Evolutionary conservation across 2,113 vertebrate species (phyloP).

Genomic region (Galbula dea): DNA sequence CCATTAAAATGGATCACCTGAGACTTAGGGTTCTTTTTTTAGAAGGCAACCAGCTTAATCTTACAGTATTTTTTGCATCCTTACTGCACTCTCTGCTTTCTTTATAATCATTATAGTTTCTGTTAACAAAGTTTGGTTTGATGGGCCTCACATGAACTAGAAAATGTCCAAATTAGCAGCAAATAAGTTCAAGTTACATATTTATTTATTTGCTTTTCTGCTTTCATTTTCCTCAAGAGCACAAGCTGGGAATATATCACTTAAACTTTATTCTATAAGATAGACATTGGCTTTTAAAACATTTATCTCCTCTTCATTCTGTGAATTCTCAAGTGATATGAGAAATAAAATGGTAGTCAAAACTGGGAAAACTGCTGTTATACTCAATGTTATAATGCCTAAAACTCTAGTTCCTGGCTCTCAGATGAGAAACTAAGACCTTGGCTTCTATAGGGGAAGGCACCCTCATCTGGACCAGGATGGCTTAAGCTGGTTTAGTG

Average conservation of each 20-base stretch:
- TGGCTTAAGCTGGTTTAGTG: not conserved
- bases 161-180: not conserved
- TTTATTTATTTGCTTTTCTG: not conserved
- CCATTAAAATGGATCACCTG: not conserved
- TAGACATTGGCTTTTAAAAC: not conserved
- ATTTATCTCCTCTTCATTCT: not conserved
- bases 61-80: not conserved
- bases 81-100: not conserved
- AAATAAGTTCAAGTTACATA: not conserved
- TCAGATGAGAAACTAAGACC: not conserved
- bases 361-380: not conserved
- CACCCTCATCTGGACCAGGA: not conserved
- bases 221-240: not conserved
- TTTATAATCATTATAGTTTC: not conserved
- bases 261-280: not conserved
- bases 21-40: not conserved
- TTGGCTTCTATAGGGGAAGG: fast-evolving
- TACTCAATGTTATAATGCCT: not conserved
- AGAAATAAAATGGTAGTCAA: not conserved
- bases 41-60: not conserved
- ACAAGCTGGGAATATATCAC: fast-evolving
- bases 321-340: not conserved
- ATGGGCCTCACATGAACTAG: not conserved
- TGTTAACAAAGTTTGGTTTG: not conserved
- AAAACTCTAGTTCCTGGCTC: not conserved